These are phyloP conservation scores for Tanaodytes sp. DNA, from an alignment of 2,888 invertebrate species.

Conservation along the genomic window DNA sequence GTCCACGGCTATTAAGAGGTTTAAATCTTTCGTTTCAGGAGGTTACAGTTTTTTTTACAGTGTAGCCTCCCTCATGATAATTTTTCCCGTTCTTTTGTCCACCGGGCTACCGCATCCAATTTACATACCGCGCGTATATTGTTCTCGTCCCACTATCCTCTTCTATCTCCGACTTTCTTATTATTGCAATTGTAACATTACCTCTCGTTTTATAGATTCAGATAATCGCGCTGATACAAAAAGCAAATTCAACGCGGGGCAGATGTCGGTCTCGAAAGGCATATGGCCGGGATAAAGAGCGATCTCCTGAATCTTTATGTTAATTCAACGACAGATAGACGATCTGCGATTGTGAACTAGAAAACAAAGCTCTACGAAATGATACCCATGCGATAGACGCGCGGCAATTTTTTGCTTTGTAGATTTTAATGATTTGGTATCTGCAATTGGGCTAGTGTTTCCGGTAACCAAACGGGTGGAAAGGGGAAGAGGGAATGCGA, in stretches of 20 bases:
- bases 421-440: conserved; percentile 23
- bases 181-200: conserved; percentile 32
- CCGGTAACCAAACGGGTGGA: conserved; percentile 5
- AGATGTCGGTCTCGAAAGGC: conserved; percentile 27
- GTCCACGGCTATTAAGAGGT: too few relatives aligned
- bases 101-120: too few relatives aligned
- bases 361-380: conserved; percentile 40
- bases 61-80: too few relatives aligned
- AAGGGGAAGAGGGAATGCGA: too few relatives aligned
- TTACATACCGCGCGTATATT: too few relatives aligned
- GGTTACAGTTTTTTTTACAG: too few relatives aligned
- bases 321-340: conserved; percentile 38
- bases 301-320: conserved; percentile 32
- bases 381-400: conserved; percentile 16
- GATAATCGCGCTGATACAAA: conserved; percentile 33
- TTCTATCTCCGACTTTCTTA: background rate
- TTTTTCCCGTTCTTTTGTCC: too few relatives aligned
- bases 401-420: conserved; percentile 8
- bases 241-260: conserved; percentile 23
- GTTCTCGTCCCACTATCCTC: too few relatives aligned
- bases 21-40: too few relatives aligned
- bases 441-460: conserved; percentile 18
- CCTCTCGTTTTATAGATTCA: conserved; percentile 24
- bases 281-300: conserved; percentile 30
- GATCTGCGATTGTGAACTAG: conserved; percentile 36